Evolutionary conservation across 1,140 invertebrate species (phyloP), one percentile per base, ranked within the genome.

Genomic region (Zaprionus camerounensis): DNA sequence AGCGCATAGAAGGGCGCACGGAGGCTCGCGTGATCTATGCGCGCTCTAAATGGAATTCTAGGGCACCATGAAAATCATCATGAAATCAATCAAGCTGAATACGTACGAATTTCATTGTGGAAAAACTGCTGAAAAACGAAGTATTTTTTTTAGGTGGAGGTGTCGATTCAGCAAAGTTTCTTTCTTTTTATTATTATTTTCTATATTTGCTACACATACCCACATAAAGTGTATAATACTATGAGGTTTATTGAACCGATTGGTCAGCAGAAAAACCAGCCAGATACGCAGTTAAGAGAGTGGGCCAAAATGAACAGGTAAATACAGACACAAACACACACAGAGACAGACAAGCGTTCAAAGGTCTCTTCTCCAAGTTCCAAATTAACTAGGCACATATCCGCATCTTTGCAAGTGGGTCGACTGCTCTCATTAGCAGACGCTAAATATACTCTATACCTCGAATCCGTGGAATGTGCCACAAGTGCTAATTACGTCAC

Each of bases 1-100:
- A 81, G 62, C 77, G 67, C 70, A 71, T 71, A 65, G 65, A 87
- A 87, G 84, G 84, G 83, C 74, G 78, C 76, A 78, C 34, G 64
- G 58, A 58, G 68, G 38, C 61, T 68, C 76, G 79, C 76, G 82
- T 85, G 82, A 36, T 70, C 59, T 56, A 26, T 22, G 26, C 15
- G 17, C 63, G 26, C 62, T 13, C 24, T 28, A 75, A 75, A 34
- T 76, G 22, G 62, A 58, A 71, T 71, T 71, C 59, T 71, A 76
- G 69, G 53, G 61, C 68, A 66, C 44, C 58, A 61, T 61, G 38
- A 38, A 51, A 31, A 56, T 49, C 53, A 26, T 26, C 24, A 26
- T 26, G 38, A 28, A 41, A 56, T 38, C 41, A 71, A 66, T 71
- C 62, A 57, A 66, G 62, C 62, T 17, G 53, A 64, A 59, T 38